Evolutionary conservation across 2,888 invertebrate species (phyloP).

Genomic region (Scaptomyza caliginosa): DNA sequence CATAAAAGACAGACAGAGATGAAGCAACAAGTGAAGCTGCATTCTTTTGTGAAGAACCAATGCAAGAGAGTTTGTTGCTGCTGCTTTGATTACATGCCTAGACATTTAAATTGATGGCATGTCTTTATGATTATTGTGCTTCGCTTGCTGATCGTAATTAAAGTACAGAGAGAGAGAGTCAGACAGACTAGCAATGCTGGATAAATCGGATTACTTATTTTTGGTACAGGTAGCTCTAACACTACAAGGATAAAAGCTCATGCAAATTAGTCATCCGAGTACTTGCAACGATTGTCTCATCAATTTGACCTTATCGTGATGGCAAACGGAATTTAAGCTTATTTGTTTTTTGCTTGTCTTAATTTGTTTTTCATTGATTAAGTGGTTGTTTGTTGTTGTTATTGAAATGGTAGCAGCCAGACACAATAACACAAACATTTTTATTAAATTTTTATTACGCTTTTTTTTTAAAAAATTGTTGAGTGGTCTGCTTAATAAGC

Average conservation of each 20-base stretch:
- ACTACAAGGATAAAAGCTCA: background rate
- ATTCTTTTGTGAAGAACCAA: background rate
- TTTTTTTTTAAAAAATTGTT: constrained; percentile 14
- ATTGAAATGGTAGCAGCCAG: constrained; percentile 28
- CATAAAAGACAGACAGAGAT: constrained; percentile 3
- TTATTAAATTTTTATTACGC: constrained; percentile 3
- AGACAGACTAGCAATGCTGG: background rate
- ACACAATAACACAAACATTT: constrained; percentile 14
- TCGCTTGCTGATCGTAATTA: constrained; percentile 33
- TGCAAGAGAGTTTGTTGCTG: background rate
- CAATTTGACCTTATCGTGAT: constrained; percentile 25
- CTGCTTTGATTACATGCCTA: constrained; percentile 53
- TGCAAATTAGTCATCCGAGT: constrained; percentile 6
- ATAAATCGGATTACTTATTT: background rate
- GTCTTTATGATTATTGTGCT: constrained; percentile 54
- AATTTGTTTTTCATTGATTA: constrained; percentile 45
- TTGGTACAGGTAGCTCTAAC: no score
- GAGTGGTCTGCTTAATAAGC: constrained; percentile 26
- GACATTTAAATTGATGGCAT: constrained; percentile 63
- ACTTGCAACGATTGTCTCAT: constrained; percentile 28
- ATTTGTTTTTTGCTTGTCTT: constrained; percentile 1
- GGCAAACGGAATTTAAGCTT: constrained; percentile 7
- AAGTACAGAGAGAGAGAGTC: constrained; percentile 1
- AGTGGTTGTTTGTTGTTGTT: constrained; percentile 24
- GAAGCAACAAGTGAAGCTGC: background rate